Base-by-base conservation (phyloP, 2,113 vertebrate species). In the Nansenia antarctica region DNA sequence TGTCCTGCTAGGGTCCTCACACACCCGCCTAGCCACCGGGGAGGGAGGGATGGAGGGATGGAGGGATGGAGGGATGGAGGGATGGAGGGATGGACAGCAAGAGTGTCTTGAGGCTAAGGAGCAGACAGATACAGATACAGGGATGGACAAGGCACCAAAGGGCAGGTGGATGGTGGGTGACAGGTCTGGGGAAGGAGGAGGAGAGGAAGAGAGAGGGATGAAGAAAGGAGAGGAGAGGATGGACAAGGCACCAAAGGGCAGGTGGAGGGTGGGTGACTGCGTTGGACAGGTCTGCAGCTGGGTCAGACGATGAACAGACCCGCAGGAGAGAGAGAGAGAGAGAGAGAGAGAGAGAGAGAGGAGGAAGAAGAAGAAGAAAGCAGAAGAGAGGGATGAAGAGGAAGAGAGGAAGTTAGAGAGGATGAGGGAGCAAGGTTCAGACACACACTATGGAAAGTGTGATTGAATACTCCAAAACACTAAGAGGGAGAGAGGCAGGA, bases 201-300 rank as follows among this genome's bases (percentile, higher is more conserved):
- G 61, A 35, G 20, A 8, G 27, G 29, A 58, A 30, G 55, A 58
- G 12, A 66, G 59, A 69, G n/a, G 35, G 37, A 47, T 47, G 37
- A 2, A 5, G n/a, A 18, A 12, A 47, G 14, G 2, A 47, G 14
- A 59, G 14, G 53, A 29, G n/a, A 2, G 63, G 64, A 73, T 65
- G 77, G 79, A 88, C 82, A 83, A 83, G 82, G 74, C 66, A 83
- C 84, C 82, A 82, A 84, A 80, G 84, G 86, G 72, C 78, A 82
- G 78, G 70, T 67, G 71, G n/a, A 47, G 54, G 30, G 0, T 39
- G 35, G 7, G 1, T 1, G 1, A 4, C 3, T 39, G 0, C 9
- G 68, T 31, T 58, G 27, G 54, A 57, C 54, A 57, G 54, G 54
- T 31, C 26, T 27, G 24, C 12, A 15, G 27, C 6, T 9, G 65